Percentiles rank a stretch among this genome's conserved stretches.
phyloP scores from a whole-genome alignment of 1,140 invertebrate genomes.

The Conus ventricosus region DNA sequence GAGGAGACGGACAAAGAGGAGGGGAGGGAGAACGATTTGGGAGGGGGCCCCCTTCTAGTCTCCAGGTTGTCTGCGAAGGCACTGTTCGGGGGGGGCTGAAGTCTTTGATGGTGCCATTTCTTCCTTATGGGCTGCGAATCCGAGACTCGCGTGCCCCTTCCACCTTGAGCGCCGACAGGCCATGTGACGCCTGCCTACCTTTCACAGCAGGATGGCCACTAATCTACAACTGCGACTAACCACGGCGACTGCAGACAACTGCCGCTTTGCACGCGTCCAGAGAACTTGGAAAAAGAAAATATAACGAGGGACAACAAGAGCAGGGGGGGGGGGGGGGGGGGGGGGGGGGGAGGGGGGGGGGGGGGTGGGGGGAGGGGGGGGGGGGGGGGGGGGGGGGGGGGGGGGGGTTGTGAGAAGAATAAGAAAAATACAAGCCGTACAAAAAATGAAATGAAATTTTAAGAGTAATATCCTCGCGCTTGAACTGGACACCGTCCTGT shows the following conservation, averaged over 20 bases:
- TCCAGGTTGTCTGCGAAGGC: constrained; percentile 39
- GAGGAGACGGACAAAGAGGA: constrained; percentile 83
- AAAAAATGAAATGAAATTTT: no score
- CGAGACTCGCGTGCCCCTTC: constrained; percentile 23
- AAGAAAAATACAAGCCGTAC: no score
- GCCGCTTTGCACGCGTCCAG: background rate
- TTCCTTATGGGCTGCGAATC: constrained; percentile 34
- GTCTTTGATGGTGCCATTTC: constrained; percentile 44
- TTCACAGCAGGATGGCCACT: no score
- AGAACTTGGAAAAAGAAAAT: background rate
- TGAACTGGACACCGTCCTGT: no score
- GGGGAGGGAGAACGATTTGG: constrained; percentile 76
- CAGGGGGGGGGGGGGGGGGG: background rate
- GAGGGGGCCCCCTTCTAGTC: constrained; percentile 9
- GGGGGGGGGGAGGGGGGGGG: background rate
- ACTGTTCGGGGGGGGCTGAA: background rate
- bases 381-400: background rate
- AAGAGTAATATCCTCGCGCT: no score
- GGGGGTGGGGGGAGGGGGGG: background rate
- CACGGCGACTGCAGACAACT: no score
- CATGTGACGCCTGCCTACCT: constrained; percentile 9
- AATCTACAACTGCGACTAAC: no score
- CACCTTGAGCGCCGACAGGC: background rate
- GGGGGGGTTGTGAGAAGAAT: background rate
- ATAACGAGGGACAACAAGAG: background rate